Base-by-base conservation (phyloP, 2,888 invertebrate species). In the Cremastobaeus sp. region DNA sequence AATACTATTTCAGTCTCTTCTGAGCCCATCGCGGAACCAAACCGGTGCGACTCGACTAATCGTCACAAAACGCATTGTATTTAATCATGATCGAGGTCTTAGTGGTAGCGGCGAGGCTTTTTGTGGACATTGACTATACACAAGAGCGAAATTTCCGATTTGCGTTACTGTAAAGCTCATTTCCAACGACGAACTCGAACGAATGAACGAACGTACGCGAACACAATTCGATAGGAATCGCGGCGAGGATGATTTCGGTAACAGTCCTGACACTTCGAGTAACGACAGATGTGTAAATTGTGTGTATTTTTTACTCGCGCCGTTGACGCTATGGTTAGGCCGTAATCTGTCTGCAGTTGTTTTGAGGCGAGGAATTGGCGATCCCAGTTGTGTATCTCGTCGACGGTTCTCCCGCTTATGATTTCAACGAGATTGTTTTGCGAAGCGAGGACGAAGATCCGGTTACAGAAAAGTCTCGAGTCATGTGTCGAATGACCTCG, bases 41-140 rank as follows among this genome's bases (percentile, higher is more conserved):
- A 39, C 78, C 77, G 74, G 75, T 48, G 45, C 74, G 66, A 81
- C 74, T 76, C 74, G 81, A 74, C 76, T 76, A 74, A 80, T 76
- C 77, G 76, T 78, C 77, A 81, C 77, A 68, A 73, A 78, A 76
- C 74, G 78, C 78, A 79, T 78, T 76, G 76, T 79, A 82, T 76
- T 43, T 70, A 79, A 79, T 76, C 78, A 78, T 78, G 76, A 73
- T 74, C 74, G 78, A 74, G 76, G 73, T 76, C 76, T 62, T 76
- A 71, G 68, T 65, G 71, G 43, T 71, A 52, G 69, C 45, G 39
- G 50, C 55, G 55, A 59, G 57, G 64, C 54, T 76, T 74, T 74
- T 60, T 64, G 62, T 48, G 69, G 39, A 52, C 59, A 25, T 60
- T 55, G 37, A 68, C 34, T 18, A 62, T 6, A 48, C 30, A 55